These are phyloP conservation scores for Scaptodrosophila lebanonensis DNA, from an alignment of 1,140 invertebrate genomes.

Conservation along the genomic window DNA sequence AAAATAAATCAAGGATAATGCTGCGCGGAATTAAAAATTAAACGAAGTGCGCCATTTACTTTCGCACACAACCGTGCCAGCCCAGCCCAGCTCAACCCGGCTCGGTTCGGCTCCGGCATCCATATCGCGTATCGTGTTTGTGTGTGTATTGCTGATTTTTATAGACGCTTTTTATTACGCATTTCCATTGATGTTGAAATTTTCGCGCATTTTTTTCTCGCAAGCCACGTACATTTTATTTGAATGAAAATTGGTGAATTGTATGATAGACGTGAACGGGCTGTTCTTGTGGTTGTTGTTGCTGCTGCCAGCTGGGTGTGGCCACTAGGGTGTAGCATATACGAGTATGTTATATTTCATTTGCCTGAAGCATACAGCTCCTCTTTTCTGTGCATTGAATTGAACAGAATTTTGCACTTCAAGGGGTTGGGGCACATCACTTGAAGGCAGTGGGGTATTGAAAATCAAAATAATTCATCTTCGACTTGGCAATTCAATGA, in stretches of 20 bases:
- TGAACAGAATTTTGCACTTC: constrained; percentile 9
- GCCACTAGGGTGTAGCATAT: constrained; percentile 46
- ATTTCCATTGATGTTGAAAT: constrained; percentile 71
- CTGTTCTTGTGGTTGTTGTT: too few relatives aligned
- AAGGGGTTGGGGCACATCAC: constrained; percentile 16
- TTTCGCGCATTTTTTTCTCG: constrained; percentile 51
- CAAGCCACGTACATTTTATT: constrained; percentile 59
- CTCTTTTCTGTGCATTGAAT: too few relatives aligned
- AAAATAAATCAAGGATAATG: constrained; percentile 75
- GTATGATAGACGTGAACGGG: constrained; percentile 66
- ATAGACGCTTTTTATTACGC: constrained; percentile 72
- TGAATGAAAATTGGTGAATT: constrained; percentile 74
- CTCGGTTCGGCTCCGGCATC: constrained; percentile 31
- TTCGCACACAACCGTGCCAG: constrained; percentile 30
- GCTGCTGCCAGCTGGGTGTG: constrained; percentile 45
- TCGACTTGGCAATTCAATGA: too few relatives aligned
- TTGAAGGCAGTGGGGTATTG: too few relatives aligned
- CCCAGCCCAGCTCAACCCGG: too few relatives aligned
- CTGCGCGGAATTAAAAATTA: constrained; percentile 70
- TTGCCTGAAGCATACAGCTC: too few relatives aligned
- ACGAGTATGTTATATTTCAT: constrained; percentile 66
- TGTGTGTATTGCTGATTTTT: constrained; percentile 69
- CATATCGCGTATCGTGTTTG: constrained; percentile 49
- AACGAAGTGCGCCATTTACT: constrained; percentile 72
- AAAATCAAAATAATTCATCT: too few relatives aligned